These are phyloP conservation scores for Ateles fusciceps DNA, from an alignment of 2,797 vertebrate genomes.

Conservation along the genomic window DNA sequence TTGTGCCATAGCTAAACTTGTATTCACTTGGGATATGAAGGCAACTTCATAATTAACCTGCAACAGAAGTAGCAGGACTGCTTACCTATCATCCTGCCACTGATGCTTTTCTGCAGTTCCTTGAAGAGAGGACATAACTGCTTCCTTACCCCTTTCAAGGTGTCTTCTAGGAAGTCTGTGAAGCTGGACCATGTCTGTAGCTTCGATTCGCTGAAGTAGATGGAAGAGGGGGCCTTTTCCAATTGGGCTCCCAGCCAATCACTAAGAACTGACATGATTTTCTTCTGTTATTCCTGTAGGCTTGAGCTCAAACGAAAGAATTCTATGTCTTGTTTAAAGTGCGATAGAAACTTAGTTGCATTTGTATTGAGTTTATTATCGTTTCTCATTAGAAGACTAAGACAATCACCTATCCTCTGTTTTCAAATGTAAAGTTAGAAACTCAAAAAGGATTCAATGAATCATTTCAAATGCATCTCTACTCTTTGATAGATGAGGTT, in stretches of 20 bases:
- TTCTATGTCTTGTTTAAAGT: conserved; percentile 1
- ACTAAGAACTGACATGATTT: conserved; percentile 85
- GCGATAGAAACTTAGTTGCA: background rate
- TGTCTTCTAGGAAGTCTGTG: conserved; percentile 87
- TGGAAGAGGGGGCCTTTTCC: conserved; percentile 70
- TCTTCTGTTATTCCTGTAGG: background rate
- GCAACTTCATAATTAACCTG: background rate
- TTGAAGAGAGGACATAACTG: conserved; percentile 80
- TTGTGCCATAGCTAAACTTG: background rate
- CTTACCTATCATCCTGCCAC: conserved; percentile 77
- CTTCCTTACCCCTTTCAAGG: conserved; percentile 82
- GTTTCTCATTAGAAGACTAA: conserved; percentile 4
- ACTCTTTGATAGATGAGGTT: background rate
- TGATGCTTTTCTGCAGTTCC: conserved; percentile 70
- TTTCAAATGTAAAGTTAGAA: background rate
- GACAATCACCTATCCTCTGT: background rate
- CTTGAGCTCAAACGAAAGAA: background rate
- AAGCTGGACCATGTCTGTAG: conserved; percentile 87
- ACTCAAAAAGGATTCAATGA: background rate
- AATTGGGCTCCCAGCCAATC: conserved; percentile 85
- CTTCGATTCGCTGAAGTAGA: conserved; percentile 84
- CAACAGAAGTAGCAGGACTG: background rate
- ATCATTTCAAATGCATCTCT: background rate
- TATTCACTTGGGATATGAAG: background rate
- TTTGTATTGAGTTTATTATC: background rate